Evolutionary conservation across 2,113 vertebrate genomes (phyloP), one percentile per base, ranked within the genome.

Genomic region (Stegostoma tigrinum): DNA sequence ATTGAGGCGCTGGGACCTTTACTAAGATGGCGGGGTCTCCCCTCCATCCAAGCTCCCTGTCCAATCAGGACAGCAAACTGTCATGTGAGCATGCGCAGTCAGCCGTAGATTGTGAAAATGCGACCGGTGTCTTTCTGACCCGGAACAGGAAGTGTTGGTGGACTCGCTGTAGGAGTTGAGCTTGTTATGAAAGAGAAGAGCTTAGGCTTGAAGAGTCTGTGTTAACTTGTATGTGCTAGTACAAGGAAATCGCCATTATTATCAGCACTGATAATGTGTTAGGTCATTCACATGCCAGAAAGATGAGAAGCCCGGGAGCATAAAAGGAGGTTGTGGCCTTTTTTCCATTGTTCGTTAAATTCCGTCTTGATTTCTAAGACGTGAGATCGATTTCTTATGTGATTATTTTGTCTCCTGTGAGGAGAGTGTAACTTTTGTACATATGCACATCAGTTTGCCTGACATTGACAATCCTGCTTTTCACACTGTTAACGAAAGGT

Each of bases 301-400:
- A 90, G 87, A 90, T 61, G 38, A 45, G 78, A 86, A 86, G 87
- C 17, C 14, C 27, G 34, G 87, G 52, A 90, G 34, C 87, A 90
- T 27, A 90, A 64, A 30, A 61, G 27, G 87, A 90, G 87, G 87
- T 90, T 90, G 61, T 90, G 87, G 87, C 87, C 87, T 90, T 6
- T 61, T 90, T n/a, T 90, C 30, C 48, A 27, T 90, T 55, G 45
- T 86, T 86, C 45, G 85, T 45, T 45, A 86, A 86, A 86, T 45
- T 75, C 2, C 24, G 83, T 24, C 42, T 23, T 86, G 85, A 48
- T 48, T 86, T 52, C 45, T 52, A 24, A 86, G 5, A 24, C 27
- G 42, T 86, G 78, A 15, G n/a, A 3, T 83, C 38, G 12, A 23
- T 86, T 24, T 19, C 19, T 86, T 86, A 86, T 24, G 85, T 86